Evolutionary conservation across 2,888 invertebrate species (phyloP), one percentile per base, ranked within the genome.

Genomic region (Orthosia cruda): DNA sequence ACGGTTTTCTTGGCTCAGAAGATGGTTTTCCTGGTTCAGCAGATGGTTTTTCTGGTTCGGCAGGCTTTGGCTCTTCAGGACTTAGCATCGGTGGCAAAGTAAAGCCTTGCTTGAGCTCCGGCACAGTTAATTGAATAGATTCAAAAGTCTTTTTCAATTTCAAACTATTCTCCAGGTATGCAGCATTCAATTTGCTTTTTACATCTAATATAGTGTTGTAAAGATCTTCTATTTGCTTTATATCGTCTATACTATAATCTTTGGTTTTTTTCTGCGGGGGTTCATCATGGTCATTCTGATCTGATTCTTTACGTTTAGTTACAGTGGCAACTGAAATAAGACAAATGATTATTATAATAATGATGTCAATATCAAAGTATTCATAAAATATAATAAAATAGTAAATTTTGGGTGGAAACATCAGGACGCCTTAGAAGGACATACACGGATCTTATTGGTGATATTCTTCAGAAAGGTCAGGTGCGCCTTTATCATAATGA

Each of bases 91-190:
- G 23, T 55, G 66, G 45, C 11, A 55, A 18, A 23, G 13, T 16
- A 1, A 26, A 15, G 0, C 23, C 23, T 45, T 57, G 11, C 2
- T 67, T 67, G 11, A 67, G 11, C 26, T 69, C 61, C 12, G 59
- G 59, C 18, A 50, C 50, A 40, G 32, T 9, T 18, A 50, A 50
- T 40, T 61, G 16, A 15, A 61, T 23, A 20, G 40, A 5, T 40
- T 61, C 68, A 23, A 61, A 61, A 23, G 16, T 4, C 16, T 61
- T 50, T 52, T 52, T 61, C 15, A 69, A 23, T 20, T 49, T 20
- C 40, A 40, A 23, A 52, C 49, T 61, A 15, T 18, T 18, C 9
- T 69, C 50, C 40, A 23, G 16, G 20, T 61, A 69, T 12, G 15
- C 61, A 23, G 50, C 20, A 20, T 61, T 52, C 16, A 69, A 13